phyloP scores from a whole-genome alignment of 1,140 invertebrate genomes.

The Macrobrachium rosenbergii region DNA sequence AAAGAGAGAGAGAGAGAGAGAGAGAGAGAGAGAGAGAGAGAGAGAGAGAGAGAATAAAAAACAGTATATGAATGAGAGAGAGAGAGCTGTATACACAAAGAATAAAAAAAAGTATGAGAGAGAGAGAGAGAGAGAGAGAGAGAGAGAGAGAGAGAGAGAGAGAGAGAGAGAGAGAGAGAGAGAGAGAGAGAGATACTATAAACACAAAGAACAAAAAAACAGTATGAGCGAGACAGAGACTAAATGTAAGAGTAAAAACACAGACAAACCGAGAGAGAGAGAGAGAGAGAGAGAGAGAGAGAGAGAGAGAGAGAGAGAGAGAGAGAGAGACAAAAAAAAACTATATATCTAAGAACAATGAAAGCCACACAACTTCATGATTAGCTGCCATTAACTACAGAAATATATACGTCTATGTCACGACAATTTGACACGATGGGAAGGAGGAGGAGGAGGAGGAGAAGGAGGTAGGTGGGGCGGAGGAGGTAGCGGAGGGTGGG shows the following conservation, averaged over 20 bases:
- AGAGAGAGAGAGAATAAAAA: not conserved
- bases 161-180: constrained; percentile 20
- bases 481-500: not conserved
- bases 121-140: not conserved
- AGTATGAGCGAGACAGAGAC: not conserved
- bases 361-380: no score
- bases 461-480: not conserved
- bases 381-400: no score
- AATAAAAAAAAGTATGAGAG: not conserved
- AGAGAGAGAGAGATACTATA: not conserved
- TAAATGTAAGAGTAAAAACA: not conserved
- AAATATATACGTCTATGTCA: no score
- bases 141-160: constrained; percentile 15
- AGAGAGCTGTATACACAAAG: not conserved
- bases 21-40: not conserved
- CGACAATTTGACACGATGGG: not conserved
- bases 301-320: constrained; percentile 20
- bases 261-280: not conserved
- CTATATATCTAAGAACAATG: not conserved
- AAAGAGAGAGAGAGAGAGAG: not conserved
- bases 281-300: constrained; percentile 15
- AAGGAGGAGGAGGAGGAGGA: not conserved
- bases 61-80: no score
- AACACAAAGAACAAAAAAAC: not conserved
- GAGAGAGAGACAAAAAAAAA: constrained; percentile 15